Conservation (phyloP, 1,140 invertebrate genomes). For the Colletes latitarsis region DNA sequence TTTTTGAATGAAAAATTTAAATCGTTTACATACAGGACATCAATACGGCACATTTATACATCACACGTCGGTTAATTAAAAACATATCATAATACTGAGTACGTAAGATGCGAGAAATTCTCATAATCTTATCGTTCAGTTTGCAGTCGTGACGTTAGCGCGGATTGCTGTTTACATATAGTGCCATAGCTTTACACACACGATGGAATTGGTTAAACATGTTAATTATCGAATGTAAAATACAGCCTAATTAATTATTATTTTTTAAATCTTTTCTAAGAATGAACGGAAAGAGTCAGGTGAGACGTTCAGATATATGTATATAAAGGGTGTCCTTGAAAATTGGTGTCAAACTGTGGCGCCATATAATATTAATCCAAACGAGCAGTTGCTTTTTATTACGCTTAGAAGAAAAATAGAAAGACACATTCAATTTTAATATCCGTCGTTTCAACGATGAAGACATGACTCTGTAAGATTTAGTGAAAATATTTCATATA, state of each 20-base stretch:
- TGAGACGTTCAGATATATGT: slow-evolving; percentile 52
- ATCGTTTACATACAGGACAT: not conserved
- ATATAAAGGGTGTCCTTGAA: too few species aligned
- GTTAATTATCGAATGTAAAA: slow-evolving; percentile 17
- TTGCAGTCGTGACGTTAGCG: not conserved
- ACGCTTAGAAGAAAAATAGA: too few species aligned
- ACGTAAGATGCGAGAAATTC: slow-evolving; percentile 30
- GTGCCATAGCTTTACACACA: slow-evolving; percentile 52
- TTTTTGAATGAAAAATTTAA: slow-evolving; percentile 2
- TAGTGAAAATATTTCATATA: too few species aligned
- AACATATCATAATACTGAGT: slow-evolving; percentile 56
- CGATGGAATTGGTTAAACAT: slow-evolving; percentile 29
- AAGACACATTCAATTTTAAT: too few species aligned
- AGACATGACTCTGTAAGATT: too few species aligned
- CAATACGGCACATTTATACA: slow-evolving; percentile 23
- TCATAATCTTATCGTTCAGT: slow-evolving; percentile 15
- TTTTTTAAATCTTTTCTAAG: slow-evolving; percentile 31
- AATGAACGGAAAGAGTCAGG: slow-evolving; percentile 43
- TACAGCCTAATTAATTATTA: slow-evolving; percentile 16
- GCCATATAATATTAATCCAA: too few species aligned
- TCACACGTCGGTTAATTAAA: slow-evolving; percentile 35
- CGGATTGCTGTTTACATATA: not conserved
- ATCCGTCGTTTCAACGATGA: too few species aligned
- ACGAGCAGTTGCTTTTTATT: too few species aligned
- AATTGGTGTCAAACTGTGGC: too few species aligned